Percentiles rank a stretch among this genome's conserved stretches.
Evolutionary conservation across 2,113 vertebrate species (phyloP).

Genomic region (Sialia sialis): DNA sequence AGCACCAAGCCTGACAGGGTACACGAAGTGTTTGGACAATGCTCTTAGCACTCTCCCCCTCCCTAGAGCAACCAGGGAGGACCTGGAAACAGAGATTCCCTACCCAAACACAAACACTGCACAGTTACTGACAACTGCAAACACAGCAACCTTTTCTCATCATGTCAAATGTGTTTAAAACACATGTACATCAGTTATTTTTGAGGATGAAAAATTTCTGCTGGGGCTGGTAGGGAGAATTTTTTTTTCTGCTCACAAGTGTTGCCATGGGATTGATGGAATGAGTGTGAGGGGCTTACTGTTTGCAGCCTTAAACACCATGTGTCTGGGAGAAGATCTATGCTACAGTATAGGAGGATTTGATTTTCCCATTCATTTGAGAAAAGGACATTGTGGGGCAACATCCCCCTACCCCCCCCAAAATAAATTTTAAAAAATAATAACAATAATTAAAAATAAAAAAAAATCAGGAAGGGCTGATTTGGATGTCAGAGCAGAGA

Average conservation of each 20-base stretch:
- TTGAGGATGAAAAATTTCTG: neutral
- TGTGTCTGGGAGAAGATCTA: neutral
- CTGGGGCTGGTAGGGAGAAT: neutral
- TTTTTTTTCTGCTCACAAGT: neutral
- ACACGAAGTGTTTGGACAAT: neutral
- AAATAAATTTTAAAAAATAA: too few relatives aligned
- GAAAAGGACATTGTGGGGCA: neutral
- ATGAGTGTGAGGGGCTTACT: neutral
- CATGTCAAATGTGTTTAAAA: neutral
- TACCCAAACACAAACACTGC: neutral
- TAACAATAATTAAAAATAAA: too few relatives aligned
- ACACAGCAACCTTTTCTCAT: neutral
- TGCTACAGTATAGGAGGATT: neutral
- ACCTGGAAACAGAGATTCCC: neutral
- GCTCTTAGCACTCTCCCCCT: too few relatives aligned
- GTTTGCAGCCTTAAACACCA: neutral
- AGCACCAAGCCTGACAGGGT: neutral
- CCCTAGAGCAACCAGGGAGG: neutral
- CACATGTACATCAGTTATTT: neutral
- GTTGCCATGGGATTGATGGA: neutral
- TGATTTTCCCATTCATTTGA: neutral
- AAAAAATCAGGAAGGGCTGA: neutral
- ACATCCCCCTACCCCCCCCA: fast-evolving
- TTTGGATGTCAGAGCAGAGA: neutral
- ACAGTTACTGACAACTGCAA: neutral